Conservation (phyloP, 1,140 invertebrate genomes). For the Manduca sexta region DNA sequence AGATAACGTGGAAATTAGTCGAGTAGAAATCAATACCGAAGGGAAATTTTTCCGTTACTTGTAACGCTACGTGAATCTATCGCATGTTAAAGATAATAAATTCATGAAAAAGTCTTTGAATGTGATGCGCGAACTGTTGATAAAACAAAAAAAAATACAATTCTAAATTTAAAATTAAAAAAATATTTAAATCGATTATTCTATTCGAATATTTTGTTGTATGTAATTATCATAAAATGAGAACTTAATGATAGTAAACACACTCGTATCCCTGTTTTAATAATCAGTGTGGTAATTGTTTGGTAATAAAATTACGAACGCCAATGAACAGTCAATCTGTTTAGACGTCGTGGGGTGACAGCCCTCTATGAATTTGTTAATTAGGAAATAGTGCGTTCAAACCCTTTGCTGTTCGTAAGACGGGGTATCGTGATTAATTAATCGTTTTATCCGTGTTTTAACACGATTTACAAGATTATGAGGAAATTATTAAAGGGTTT, state of each 20-base stretch:
- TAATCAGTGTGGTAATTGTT: too few species aligned
- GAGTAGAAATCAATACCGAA: conserved; percentile 58
- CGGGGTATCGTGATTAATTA: conserved; percentile 25
- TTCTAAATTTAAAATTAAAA: too few species aligned
- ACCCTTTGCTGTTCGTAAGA: conserved; percentile 34
- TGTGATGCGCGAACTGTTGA: too few species aligned
- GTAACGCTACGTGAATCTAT: neutral
- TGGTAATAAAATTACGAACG: conserved; percentile 3
- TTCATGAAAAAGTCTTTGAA: too few species aligned
- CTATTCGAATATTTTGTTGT: neutral
- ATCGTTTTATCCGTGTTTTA: conserved; percentile 20
- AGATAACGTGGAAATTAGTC: conserved; percentile 62
- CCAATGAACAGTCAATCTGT: conserved; percentile 7
- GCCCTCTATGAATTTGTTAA: conserved; percentile 26
- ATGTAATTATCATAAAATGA: neutral
- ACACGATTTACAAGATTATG: neutral
- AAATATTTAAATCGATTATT: too few species aligned
- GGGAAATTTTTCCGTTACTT: conserved; percentile 34
- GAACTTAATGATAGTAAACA: too few species aligned
- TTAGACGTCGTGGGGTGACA: conserved; percentile 12
- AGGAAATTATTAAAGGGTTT: neutral
- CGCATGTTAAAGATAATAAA: neutral
- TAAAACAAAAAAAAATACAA: too few species aligned
- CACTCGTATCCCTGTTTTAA: too few species aligned
- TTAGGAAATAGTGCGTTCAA: conserved; percentile 66